phyloP scores from a whole-genome alignment of 2,113 vertebrate species.

The Origma solitaria region DNA sequence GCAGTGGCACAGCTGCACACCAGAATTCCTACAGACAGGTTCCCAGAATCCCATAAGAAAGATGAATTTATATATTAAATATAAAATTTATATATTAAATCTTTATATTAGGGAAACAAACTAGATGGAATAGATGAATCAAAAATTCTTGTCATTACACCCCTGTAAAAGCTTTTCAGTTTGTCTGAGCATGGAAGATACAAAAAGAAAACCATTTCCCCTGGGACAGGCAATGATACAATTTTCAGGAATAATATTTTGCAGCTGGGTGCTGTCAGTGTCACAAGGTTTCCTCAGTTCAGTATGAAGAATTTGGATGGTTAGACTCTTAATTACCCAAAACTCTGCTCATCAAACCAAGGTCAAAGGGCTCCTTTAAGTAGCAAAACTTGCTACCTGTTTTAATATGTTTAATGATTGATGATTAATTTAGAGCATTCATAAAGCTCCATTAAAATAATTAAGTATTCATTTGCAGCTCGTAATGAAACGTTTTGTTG shows the following conservation, averaged over 20 bases:
- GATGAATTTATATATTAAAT: background rate
- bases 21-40: background rate
- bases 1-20: too few relatives aligned
- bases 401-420: background rate
- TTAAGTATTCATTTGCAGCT: background rate
- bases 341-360: background rate
- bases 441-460: background rate
- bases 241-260: background rate
- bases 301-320: background rate
- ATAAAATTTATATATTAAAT: background rate
- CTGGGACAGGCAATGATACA: background rate
- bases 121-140: background rate
- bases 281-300: background rate
- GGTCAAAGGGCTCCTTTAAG: background rate
- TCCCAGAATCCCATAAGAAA: background rate
- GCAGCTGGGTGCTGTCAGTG: background rate
- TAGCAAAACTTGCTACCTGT: background rate
- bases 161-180: background rate
- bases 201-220: background rate
- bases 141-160: background rate
- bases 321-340: background rate
- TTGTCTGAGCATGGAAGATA: background rate
- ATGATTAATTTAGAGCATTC: background rate
- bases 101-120: background rate
- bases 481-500: background rate